phyloP scores from a whole-genome alignment of 2,113 vertebrate species.

The Gymnarchus niloticus region DNA sequence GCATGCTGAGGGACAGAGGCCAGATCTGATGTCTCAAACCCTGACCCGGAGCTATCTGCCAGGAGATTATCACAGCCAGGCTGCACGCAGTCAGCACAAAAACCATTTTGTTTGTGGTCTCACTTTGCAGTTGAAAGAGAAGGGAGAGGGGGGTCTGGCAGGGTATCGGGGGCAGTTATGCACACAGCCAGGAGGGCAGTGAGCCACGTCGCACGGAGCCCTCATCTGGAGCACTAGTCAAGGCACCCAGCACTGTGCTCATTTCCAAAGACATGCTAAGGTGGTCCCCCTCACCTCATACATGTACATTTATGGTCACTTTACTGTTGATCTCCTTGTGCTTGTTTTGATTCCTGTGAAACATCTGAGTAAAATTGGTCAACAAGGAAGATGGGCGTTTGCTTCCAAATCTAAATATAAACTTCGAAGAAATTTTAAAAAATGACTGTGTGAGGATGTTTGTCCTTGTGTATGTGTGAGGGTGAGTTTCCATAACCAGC shows the following conservation, averaged over 20 bases:
- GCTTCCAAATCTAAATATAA: neutral
- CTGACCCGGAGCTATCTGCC: slow-evolving; percentile 57
- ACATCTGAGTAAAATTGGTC: neutral
- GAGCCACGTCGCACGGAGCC: slow-evolving; percentile 39
- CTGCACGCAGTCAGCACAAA: slow-evolving; percentile 34
- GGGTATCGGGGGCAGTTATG: slow-evolving; percentile 25
- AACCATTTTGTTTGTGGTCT: slow-evolving; percentile 47
- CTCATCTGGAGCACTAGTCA: slow-evolving; percentile 35
- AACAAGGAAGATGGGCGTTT: neutral
- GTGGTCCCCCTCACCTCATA: neutral
- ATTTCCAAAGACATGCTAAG: neutral
- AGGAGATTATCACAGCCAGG: slow-evolving; percentile 39
- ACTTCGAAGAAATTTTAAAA: neutral
- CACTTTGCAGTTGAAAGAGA: slow-evolving; percentile 33
- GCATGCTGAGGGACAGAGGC: slow-evolving; percentile 72
- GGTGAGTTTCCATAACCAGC: neutral
- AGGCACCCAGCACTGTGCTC: slow-evolving; percentile 31
- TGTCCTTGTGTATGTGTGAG: neutral
- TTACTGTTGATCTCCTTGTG: neutral
- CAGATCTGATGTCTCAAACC: slow-evolving; percentile 82
- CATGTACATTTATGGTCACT: neutral
- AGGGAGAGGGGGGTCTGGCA: neutral
- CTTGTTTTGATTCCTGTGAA: neutral
- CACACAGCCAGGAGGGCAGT: slow-evolving; percentile 33
- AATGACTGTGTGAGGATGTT: no score